A percentile compares a stretch with the other conserved stretches of the same genome.
Evolutionary conservation across 2,113 vertebrate species (phyloP).

Genomic region (Laterallus jamaicensis): DNA sequence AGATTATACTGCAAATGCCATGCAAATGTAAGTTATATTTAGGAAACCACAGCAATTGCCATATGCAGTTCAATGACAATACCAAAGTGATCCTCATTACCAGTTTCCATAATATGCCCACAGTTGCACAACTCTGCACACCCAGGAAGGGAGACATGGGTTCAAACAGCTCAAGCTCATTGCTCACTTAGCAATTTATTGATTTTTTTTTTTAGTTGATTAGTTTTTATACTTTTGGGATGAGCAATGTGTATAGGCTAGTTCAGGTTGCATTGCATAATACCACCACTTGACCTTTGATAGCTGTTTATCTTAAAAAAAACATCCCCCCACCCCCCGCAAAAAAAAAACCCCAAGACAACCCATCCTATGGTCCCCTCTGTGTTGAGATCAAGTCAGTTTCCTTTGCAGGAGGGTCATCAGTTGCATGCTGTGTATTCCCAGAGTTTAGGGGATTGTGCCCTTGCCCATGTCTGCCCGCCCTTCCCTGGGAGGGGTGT

Average conservation of each 20-base stretch:
- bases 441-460: not conserved
- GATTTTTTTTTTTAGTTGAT: not conserved
- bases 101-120: fast-evolving
- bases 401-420: not conserved
- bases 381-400: not conserved
- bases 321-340: no score
- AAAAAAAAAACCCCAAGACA: not conserved
- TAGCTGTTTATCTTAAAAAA: not conserved
- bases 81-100: not conserved
- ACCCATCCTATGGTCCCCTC: not conserved
- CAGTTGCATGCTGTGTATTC: not conserved
- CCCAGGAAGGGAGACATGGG: not conserved
- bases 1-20: not conserved
- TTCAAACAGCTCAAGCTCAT: not conserved
- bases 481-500: not conserved
- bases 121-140: fast-evolving
- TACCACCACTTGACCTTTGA: not conserved
- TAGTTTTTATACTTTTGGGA: not conserved
- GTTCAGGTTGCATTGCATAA: not conserved
- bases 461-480: not conserved
- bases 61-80: not conserved
- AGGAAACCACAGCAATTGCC: not conserved
- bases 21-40: not conserved
- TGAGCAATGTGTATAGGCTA: not conserved
- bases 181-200: not conserved